Base-by-base conservation (phyloP, 2,113 vertebrate genomes). In the Alouatta palliata region DNA sequence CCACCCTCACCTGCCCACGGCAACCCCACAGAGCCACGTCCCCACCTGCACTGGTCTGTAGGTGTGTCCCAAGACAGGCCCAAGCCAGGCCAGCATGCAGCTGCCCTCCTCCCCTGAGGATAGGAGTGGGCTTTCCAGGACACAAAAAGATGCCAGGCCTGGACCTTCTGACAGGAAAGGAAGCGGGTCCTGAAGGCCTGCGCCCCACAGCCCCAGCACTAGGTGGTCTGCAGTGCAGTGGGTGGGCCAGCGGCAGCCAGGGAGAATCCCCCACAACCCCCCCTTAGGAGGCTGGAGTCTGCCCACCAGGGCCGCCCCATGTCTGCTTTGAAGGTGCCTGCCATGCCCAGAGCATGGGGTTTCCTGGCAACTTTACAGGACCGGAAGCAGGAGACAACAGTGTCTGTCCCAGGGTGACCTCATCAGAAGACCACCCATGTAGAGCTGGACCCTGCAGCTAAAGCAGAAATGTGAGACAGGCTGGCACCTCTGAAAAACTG, bases 361-460 rank as follows among this genome's bases (percentile, higher is more conserved):
- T 27, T 11, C 32, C 47, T 4, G 14, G 58, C 4, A 0, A 11
- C 32, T 8, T 77, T 40, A 27, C 47, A 13, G n/a, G 37, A 17
- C 45, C 54, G 27, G 79, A 54, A 30, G 21, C 47, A 1, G 32
- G 21, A 64, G 71, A 10, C 16, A 1, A 9, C 0, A 7, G 56
- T 14, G 56, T 40, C 79, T 5, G 3, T 52, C 35, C 52, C 11
- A 1, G 25, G n/a, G 19, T 2, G 43, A 23, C 23, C 1, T 19
- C 37, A 3, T 1, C 9, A 2, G 30, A 35, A 37, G 37, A 37
- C 56, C 12, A 1, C 25, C 37, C 37, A 2, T 5, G 0, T 3
- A 27, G 37, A 23, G 27, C 21, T 1, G 14, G 27, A 0, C 52
- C 40, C 37, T 40, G 1, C 4, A 1, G 88, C 19, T 7, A 30